Evolutionary conservation across 1,140 invertebrate species (phyloP).

Genomic region (Stratiolaelaps scimitus): DNA sequence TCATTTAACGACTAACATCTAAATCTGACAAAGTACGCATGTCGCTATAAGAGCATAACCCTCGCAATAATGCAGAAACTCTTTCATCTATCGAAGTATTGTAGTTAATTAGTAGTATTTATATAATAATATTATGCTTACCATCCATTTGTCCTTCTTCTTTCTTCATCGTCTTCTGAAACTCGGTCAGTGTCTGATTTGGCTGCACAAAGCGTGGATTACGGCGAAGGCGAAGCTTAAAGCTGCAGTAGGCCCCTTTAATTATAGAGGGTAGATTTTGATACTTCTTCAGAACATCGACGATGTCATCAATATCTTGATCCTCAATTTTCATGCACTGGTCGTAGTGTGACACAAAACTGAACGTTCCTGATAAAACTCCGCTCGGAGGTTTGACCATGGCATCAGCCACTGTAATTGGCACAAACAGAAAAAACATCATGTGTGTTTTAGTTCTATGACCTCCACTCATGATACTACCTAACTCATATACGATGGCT

Average conservation of each 20-base stretch:
- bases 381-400: constrained; percentile 6
- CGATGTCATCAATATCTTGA: constrained; percentile 10
- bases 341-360: constrained; percentile 17
- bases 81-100: too few species aligned
- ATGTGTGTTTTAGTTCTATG: too few species aligned
- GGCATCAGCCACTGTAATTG: constrained; percentile 26
- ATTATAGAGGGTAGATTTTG: not conserved
- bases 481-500: too few species aligned
- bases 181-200: constrained; percentile 12
- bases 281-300: not conserved
- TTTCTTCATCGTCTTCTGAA: constrained; percentile 22
- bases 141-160: constrained; percentile 14
- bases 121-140: not conserved
- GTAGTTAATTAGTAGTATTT: too few species aligned
- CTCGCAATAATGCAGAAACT: too few species aligned
- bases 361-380: constrained; percentile 13
- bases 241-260: constrained; percentile 22
- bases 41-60: too few species aligned
- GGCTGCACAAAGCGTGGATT: constrained; percentile 4
- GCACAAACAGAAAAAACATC: too few species aligned
- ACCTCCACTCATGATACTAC: too few species aligned
- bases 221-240: constrained; percentile 4
- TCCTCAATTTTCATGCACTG: constrained; percentile 14
- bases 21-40: too few species aligned
- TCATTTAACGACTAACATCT: too few species aligned